Percentiles rank a stretch among this genome's conserved stretches.
phyloP scores from a whole-genome alignment of 2,113 vertebrate species.

The Eulemur macaco region DNA sequence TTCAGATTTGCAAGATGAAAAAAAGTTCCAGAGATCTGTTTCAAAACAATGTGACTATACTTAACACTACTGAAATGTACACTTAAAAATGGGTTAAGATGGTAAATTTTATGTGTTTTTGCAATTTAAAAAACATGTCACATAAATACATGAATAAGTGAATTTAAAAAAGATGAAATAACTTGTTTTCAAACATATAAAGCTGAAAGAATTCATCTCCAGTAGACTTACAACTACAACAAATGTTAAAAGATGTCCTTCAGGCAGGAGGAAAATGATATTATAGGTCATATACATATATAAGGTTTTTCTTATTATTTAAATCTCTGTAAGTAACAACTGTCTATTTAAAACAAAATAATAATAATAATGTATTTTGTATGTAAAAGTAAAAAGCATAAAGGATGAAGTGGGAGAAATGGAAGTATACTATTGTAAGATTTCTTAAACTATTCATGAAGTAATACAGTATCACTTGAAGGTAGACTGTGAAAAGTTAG shows the following conservation, averaged over 20 bases:
- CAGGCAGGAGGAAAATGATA: background rate
- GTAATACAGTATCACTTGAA: background rate
- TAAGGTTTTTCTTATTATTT: background rate
- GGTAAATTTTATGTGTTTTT: background rate
- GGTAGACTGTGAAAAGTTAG: background rate
- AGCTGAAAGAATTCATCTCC: background rate
- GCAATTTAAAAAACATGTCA: background rate
- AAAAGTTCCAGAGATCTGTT: background rate
- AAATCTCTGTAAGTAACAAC: background rate
- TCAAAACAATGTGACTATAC: background rate
- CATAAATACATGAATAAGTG: background rate
- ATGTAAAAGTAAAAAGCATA: constrained; percentile 19
- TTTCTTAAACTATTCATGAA: background rate
- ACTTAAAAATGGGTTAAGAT: background rate
- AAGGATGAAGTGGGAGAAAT: background rate
- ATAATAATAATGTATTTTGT: background rate
- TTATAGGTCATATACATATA: background rate
- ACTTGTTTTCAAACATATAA: background rate
- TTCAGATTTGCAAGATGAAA: background rate
- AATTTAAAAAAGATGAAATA: background rate
- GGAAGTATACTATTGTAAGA: background rate
- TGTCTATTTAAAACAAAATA: background rate
- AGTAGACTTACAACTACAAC: background rate
- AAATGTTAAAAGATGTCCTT: background rate
- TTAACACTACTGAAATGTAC: background rate